Evolutionary conservation across 2,113 vertebrate genomes (phyloP), one percentile per base, ranked within the genome.

Genomic region (Zapornia atra): DNA sequence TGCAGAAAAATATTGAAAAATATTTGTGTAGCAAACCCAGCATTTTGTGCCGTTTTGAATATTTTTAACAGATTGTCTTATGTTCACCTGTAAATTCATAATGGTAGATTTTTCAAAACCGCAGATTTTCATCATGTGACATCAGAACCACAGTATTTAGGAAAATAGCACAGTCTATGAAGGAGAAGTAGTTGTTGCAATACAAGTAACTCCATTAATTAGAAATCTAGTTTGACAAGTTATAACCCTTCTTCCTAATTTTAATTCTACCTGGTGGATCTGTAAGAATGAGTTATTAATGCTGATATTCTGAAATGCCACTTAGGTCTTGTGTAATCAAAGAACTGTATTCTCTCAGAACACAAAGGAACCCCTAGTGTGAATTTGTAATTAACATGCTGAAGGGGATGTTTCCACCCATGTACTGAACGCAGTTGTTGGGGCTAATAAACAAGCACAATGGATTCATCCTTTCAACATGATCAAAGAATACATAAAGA

Each of bases 211-310:
- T 94, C 42, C 48, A 66, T 68, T 97, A 97, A 97, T 97, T 97
- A 97, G 93, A 92, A 95, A 84, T 29, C 46, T 87, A 92, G 64
- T 95, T 88, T 96, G 97, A 97, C 86, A 97, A 96, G 95, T 95
- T 95, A 85, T 95, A 96, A 94, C 59, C 87, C 88, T 94, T 96
- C 96, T 76, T 94, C 88, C 94, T 97, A 90, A 97, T 97, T 97
- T 97, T 96, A 87, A 96, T 97, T 97, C 95, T 94, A 96, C 93
- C 87, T 92, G 70, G 82, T 94, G 93, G 82, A 97, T 96, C 92
- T 95, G 95, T 96, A 97, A n/a, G 94, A 97, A 97, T 95, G 73
- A 96, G 96, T 97, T 97, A 97, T 97, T 97, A 97, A 96, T 96
- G 92, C 91, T 96, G 88, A 96, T 97, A 95, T 94, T 97, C 89